phyloP scores from a whole-genome alignment of 2,888 invertebrate species.

The Campopleginae sp. region DNA sequence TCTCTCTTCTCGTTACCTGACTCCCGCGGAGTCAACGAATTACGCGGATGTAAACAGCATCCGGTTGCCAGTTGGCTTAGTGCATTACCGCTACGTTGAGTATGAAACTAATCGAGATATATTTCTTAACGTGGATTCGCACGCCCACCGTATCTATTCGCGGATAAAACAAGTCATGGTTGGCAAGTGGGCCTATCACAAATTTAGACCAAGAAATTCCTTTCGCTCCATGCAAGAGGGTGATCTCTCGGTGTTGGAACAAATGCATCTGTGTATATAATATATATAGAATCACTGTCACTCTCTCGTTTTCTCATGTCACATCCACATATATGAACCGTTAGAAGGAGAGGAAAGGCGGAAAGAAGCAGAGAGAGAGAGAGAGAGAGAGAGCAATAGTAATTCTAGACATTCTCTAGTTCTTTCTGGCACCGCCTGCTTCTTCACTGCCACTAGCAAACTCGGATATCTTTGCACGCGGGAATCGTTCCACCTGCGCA shows the following conservation, averaged over 20 bases:
- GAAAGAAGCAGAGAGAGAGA: too few relatives aligned
- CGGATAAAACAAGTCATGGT: conserved; percentile 64
- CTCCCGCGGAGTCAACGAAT: conserved; percentile 51
- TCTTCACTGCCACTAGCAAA: conserved; percentile 5
- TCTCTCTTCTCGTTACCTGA: background rate
- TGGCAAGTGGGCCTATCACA: conserved; percentile 64
- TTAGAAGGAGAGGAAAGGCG: background rate
- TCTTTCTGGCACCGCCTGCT: conserved; percentile 31
- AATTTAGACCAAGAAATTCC: conserved; percentile 64
- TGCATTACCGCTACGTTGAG: conserved; percentile 36
- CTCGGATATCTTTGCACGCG: conserved; percentile 38
- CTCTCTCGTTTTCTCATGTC: background rate
- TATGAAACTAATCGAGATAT: conserved; percentile 37
- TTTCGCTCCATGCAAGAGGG: conserved; percentile 4
- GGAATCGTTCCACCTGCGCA: conserved; percentile 53
- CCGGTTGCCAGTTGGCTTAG: conserved; percentile 71
- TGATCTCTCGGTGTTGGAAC: background rate
- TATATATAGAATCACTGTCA: background rate
- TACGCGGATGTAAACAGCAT: conserved; percentile 72
- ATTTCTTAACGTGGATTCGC: conserved; percentile 31
- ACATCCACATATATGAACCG: background rate
- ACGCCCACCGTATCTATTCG: conserved; percentile 67
- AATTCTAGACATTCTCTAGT: conserved; percentile 6
- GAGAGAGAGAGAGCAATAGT: conserved; percentile 18
- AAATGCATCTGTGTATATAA: background rate